These are phyloP conservation scores for Chaetops frenatus DNA, from an alignment of 2,113 vertebrate genomes.

Conservation along the genomic window DNA sequence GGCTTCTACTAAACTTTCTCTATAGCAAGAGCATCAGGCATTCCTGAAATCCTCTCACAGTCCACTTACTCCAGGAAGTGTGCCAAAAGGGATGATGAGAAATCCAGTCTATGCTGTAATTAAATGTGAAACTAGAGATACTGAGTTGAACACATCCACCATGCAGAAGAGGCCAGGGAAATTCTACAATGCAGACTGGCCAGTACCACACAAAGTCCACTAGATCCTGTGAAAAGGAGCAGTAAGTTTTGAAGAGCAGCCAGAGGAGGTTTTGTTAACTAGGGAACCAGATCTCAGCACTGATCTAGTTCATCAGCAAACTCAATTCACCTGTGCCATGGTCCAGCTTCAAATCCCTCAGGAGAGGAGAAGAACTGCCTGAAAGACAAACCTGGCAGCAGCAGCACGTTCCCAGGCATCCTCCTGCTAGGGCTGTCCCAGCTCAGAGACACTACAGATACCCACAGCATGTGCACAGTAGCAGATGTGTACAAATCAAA, in stretches of 20 bases:
- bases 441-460: background rate
- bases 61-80: background rate
- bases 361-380: background rate
- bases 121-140: background rate
- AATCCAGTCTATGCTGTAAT: background rate
- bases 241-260: background rate
- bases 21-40: conserved; percentile 9
- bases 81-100: conserved; percentile 33
- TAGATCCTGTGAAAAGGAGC: background rate
- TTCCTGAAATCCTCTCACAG: background rate
- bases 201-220: background rate
- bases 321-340: background rate
- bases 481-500: background rate
- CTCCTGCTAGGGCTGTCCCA: background rate
- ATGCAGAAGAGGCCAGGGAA: background rate
- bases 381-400: background rate
- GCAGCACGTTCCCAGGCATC: background rate
- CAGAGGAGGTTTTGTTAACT: background rate
- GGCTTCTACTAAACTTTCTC: conserved; percentile 37
- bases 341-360: background rate
- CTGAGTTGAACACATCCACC: background rate
- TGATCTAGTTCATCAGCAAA: background rate
- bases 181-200: background rate
- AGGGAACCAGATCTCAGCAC: background rate
- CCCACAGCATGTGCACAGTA: background rate